phyloP scores from a whole-genome alignment of 2,888 invertebrate species.

The Acronicta leporina region DNA sequence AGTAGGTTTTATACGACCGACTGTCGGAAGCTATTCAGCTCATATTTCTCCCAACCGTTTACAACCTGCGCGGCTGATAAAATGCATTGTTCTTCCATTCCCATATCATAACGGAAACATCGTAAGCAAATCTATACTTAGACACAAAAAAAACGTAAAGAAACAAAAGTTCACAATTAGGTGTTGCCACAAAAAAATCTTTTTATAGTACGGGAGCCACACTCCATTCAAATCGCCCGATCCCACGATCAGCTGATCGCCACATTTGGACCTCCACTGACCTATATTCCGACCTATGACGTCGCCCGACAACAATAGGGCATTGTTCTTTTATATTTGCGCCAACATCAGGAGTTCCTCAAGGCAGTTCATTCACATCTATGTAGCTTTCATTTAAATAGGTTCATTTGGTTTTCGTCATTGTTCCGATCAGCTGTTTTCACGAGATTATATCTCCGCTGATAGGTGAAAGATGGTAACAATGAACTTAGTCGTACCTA shows the following conservation, averaged over 20 bases:
- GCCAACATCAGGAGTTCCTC: conserved; percentile 84
- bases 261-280: conserved; percentile 84
- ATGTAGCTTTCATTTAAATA: conserved; percentile 69
- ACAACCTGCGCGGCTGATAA: conserved; percentile 46
- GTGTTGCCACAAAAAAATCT: conserved; percentile 52
- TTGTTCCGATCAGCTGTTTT: conserved; percentile 86
- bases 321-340: conserved; percentile 88
- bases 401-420: conserved; percentile 86
- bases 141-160: conserved; percentile 32
- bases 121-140: conserved; percentile 35
- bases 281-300: conserved; percentile 87
- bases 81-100: conserved; percentile 47
- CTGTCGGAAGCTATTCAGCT: conserved; percentile 39
- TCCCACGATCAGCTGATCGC: conserved; percentile 85
- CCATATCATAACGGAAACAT: conserved; percentile 45
- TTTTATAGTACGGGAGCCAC: conserved; percentile 61
- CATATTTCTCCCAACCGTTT: conserved; percentile 51
- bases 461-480: conserved; percentile 79
- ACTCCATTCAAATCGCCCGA: conserved; percentile 59
- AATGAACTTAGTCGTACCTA: conserved; percentile 77
- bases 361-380: conserved; percentile 87
- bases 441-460: conserved; percentile 80
- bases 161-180: conserved; percentile 54
- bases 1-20: conserved; percentile 13
- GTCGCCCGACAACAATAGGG: conserved; percentile 86